Base-by-base conservation (phyloP, 2,888 invertebrate genomes). In the Sphaerophoria taeniata region DNA sequence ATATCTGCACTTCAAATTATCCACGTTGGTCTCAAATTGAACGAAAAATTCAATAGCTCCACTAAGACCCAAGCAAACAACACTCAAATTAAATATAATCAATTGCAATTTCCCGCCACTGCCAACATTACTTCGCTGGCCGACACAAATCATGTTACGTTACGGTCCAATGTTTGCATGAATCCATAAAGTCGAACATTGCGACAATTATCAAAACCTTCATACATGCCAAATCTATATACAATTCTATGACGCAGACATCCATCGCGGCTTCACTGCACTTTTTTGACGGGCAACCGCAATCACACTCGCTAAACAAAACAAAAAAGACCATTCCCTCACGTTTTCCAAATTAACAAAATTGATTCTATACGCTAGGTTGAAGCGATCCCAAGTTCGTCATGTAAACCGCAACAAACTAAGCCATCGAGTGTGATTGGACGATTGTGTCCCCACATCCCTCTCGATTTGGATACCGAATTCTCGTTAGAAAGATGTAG, bases 281-380 rank as follows among this genome's bases (percentile, higher is more conserved):
- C 70, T 78, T 82, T 67, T 65, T 4, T 47, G 61, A 39, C 55
- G 74, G 69, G 53, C 69, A 86, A 11, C 61, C n/a, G 24, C 47
- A 71, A 82, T 65, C 69, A 51, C 74, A 75, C 24, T 24, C 24
- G 2, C 24, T 2, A 24, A 24, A 88, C 43, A 9, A 39, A 88
- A 65, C 0, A 43, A 61, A 61, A 53, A 88, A 88, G 24, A 24
- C 24, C 24, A 89, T 89, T 88, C 87, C 87, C 88, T 90, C 91
- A 90, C 90, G 91, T 89, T 90, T 91, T 89, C 87, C 87, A 88
- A 89, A 90, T 90, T 90, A 90, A 89, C 87, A 78, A 89, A 90
- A 90, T 90, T 89, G 88, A 88, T 87, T 81, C 87, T 87, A 87
- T 88, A n/a, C n/a, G n/a, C n/a, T n/a, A 83, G 73, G 73, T 76